phyloP scores from a whole-genome alignment of 23 tunicate genomes.

The Ascidia mentula region DNA sequence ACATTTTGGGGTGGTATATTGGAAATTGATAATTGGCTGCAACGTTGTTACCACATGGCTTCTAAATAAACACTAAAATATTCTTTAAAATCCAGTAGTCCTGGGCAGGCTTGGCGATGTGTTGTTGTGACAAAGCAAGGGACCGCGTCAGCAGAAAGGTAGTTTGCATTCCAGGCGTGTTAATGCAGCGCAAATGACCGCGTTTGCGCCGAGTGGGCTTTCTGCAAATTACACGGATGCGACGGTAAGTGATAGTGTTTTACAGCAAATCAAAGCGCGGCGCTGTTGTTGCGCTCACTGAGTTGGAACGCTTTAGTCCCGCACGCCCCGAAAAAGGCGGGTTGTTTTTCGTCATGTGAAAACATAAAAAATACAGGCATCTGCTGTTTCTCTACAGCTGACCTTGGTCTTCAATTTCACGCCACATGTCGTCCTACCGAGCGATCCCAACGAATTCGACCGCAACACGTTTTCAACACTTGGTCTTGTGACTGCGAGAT shows the following conservation, averaged over 20 bases:
- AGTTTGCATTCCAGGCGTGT: conserved; percentile 11
- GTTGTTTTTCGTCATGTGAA: background rate
- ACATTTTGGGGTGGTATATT: too few species aligned
- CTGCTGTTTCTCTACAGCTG: background rate
- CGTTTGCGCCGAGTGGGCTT: background rate
- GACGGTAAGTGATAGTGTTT: conserved; percentile 8
- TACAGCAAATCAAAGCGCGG: background rate
- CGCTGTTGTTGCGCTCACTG: background rate
- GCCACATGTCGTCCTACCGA: background rate
- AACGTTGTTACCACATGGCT: too few species aligned
- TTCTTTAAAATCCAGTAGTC: too few species aligned
- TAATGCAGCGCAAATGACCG: background rate
- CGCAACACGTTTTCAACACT: background rate
- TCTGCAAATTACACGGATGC: background rate
- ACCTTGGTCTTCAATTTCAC: background rate
- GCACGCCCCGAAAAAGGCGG: background rate
- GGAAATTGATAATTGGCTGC: too few species aligned
- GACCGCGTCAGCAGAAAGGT: background rate
- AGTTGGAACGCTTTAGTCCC: background rate
- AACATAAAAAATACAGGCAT: background rate
- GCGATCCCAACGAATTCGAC: background rate
- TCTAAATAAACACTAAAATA: too few species aligned
- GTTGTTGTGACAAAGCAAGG: too few species aligned
- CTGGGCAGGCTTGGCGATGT: too few species aligned
- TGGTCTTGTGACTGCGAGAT: background rate